These are phyloP conservation scores for Caenorhabditis briggsae DNA, from an alignment of 1,140 invertebrate species.

Conservation along the genomic window DNA sequence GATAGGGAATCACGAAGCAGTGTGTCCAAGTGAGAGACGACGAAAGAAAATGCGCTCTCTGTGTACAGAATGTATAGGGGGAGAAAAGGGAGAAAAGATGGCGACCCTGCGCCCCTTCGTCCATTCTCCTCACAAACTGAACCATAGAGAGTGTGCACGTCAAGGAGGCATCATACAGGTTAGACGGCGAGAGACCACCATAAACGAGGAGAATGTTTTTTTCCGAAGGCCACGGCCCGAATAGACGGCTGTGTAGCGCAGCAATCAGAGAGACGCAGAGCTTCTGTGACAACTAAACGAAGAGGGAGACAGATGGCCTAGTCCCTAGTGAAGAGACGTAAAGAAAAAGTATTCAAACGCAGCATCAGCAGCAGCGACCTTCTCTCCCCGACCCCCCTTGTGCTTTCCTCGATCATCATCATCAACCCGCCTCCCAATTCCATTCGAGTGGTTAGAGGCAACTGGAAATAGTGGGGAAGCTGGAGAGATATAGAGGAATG, in stretches of 20 bases:
- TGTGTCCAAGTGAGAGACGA: background rate
- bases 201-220: conserved; percentile 1
- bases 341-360: conserved; percentile 51
- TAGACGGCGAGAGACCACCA: background rate
- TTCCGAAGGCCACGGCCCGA: conserved; percentile 29
- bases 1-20: conserved; percentile 3
- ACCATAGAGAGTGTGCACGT: background rate
- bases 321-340: conserved; percentile 48
- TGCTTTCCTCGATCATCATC: conserved; percentile 39
- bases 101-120: conserved; percentile 28
- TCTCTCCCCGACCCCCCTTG: conserved; percentile 3
- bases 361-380: conserved; percentile 40
- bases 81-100: conserved; percentile 37
- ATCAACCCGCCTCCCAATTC: conserved; percentile 32
- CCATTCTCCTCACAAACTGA: conserved; percentile 45
- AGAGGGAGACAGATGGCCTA: conserved; percentile 48
- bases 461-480: conserved; percentile 6
- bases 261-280: conserved; percentile 27
- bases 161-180: background rate
- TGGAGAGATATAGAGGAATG: conserved; percentile 51
- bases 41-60: conserved; percentile 3
- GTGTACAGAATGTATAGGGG: conserved; percentile 41
- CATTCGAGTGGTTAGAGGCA: conserved; percentile 42
- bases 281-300: conserved; percentile 36
- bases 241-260: conserved; percentile 11